Evolutionary conservation across 2,113 vertebrate species (phyloP).

Genomic region (Chitala chitala): DNA sequence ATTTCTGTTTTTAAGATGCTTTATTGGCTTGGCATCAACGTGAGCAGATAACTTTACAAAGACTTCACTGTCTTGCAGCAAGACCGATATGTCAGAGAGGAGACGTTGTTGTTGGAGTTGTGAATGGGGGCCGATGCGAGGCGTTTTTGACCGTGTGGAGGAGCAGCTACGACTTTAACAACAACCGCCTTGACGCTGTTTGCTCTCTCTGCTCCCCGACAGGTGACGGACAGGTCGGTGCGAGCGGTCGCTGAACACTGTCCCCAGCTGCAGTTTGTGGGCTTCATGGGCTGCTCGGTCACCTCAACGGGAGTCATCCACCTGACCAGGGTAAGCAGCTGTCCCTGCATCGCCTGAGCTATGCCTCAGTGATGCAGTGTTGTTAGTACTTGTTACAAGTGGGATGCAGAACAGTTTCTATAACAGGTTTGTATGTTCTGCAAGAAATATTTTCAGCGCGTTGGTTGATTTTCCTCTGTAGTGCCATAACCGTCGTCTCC

Average conservation of each 20-base stretch:
- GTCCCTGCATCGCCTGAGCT: too few relatives aligned
- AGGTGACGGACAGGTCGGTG: slow-evolving; percentile 92
- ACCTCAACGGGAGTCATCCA: slow-evolving; percentile 96
- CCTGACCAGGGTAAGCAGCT: slow-evolving; percentile 83
- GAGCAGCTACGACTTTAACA: too few relatives aligned
- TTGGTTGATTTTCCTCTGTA: too few relatives aligned
- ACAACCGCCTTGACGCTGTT: too few relatives aligned
- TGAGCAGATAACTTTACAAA: background rate
- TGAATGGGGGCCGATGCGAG: background rate
- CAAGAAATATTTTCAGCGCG: too few relatives aligned
- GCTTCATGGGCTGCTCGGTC: slow-evolving; percentile 98
- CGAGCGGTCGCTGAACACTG: slow-evolving; percentile 92
- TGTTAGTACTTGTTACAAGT: too few relatives aligned
- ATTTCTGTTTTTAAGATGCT: background rate
- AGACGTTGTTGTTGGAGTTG: background rate
- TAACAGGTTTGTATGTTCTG: too few relatives aligned
- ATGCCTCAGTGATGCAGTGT: too few relatives aligned
- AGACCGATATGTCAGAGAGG: too few relatives aligned
- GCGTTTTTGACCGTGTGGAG: background rate
- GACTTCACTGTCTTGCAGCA: background rate
- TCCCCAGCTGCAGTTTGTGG: slow-evolving; percentile 90
- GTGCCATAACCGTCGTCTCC: too few relatives aligned
- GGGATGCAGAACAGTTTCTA: too few relatives aligned
- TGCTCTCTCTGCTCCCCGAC: slow-evolving; percentile 29
- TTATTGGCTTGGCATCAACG: background rate